Percentiles rank a stretch among this genome's conserved stretches.
phyloP scores from a whole-genome alignment of 2,888 invertebrate genomes.

The Aleiodes alternator region DNA sequence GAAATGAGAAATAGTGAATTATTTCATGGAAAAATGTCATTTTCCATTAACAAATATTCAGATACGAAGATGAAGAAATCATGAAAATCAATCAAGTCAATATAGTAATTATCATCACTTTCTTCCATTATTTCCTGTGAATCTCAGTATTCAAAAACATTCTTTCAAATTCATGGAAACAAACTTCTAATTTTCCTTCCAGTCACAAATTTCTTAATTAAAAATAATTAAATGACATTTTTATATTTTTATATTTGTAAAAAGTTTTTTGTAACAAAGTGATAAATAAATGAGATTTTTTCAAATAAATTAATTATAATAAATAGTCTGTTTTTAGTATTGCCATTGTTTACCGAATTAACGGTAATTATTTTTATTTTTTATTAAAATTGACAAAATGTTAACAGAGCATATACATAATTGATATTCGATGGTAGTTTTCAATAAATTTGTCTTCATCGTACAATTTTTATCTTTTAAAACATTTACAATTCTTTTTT shows the following conservation, averaged over 20 bases:
- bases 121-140: background rate
- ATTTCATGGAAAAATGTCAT: no score
- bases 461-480: slow-evolving; percentile 35
- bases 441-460: slow-evolving; percentile 42
- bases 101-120: no score
- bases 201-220: background rate
- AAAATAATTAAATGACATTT: slow-evolving; percentile 30
- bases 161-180: background rate
- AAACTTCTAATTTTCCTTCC: slow-evolving; percentile 19
- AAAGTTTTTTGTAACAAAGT: slow-evolving; percentile 30
- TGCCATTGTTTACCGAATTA: slow-evolving; percentile 27
- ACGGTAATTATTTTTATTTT: slow-evolving; percentile 47
- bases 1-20: no score
- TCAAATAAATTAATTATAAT: slow-evolving; percentile 44
- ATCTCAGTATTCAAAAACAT: background rate
- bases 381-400: slow-evolving; percentile 62
- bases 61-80: no score
- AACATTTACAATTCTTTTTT: slow-evolving; percentile 39
- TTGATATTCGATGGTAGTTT: slow-evolving; percentile 41
- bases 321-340: background rate
- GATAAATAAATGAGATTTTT: slow-evolving; percentile 43
- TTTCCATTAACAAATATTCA: no score
- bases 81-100: no score
- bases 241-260: slow-evolving; percentile 32
- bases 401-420: slow-evolving; percentile 61